phyloP scores from a whole-genome alignment of 2,797 vertebrate species.

The Xyrichtys novacula region DNA sequence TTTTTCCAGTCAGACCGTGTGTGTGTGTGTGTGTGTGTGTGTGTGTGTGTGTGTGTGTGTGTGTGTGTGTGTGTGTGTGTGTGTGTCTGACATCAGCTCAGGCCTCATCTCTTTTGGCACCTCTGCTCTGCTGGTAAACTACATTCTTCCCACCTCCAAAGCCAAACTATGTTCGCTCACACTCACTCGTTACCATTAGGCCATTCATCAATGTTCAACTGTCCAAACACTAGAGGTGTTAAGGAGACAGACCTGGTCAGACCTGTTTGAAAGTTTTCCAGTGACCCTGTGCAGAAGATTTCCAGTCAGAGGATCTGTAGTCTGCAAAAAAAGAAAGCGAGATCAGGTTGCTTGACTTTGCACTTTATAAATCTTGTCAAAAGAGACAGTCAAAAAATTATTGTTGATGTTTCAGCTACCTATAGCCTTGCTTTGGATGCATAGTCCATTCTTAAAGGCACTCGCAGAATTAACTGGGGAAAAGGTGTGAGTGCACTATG shows the following conservation, averaged over 20 bases:
- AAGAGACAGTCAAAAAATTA: no score
- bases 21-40: slow-evolving; percentile 11
- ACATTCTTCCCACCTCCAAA: slow-evolving; percentile 80
- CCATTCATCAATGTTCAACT: slow-evolving; percentile 79
- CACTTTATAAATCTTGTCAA: neutral
- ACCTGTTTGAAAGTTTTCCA: slow-evolving; percentile 57
- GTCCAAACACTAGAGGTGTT: slow-evolving; percentile 83
- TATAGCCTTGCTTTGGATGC: neutral
- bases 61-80: slow-evolving; percentile 16
- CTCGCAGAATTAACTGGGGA: neutral
- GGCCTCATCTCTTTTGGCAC: slow-evolving; percentile 62
- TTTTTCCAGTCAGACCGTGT: slow-evolving; percentile 27
- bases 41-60: slow-evolving; percentile 20
- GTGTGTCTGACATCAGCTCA: slow-evolving; percentile 47
- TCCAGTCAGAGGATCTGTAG: slow-evolving; percentile 37
- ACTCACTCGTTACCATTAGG: slow-evolving; percentile 74
- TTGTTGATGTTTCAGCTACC: no score
- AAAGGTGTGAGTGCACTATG: no score
- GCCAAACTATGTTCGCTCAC: slow-evolving; percentile 79
- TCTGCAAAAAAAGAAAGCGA: neutral
- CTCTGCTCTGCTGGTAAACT: slow-evolving; percentile 78
- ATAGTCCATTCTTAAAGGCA: no score
- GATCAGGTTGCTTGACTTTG: slow-evolving; percentile 9
- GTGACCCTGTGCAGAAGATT: slow-evolving; percentile 36
- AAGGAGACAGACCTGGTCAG: slow-evolving; percentile 70